Percentiles rank a stretch among this genome's conserved stretches.
Conservation (phyloP, 2,888 invertebrate genomes). For the Conops quadrifasciatus region DNA sequence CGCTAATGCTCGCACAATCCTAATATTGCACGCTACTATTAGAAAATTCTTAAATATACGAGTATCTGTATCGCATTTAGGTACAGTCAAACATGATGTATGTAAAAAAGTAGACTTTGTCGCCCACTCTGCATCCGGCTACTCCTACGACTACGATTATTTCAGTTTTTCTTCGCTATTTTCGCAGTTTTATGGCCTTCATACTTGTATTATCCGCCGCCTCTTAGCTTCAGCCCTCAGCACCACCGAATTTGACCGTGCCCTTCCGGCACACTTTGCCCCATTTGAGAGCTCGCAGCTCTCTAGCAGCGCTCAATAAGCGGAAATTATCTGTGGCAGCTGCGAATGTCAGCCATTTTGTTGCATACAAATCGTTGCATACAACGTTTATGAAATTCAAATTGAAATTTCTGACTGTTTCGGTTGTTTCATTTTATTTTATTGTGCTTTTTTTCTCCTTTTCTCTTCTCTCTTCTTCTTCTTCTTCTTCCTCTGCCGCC, state of each 20-base stretch:
- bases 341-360: conserved; percentile 3
- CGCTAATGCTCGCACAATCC: too few species aligned
- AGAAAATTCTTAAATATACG: too few species aligned
- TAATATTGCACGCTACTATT: too few species aligned
- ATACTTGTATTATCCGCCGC: background rate
- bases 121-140: too few species aligned
- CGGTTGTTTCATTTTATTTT: background rate
- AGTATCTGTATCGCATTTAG: too few species aligned
- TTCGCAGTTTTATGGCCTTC: too few species aligned
- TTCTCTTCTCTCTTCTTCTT: too few species aligned
- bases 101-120: too few species aligned
- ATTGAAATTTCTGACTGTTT: background rate
- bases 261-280: background rate
- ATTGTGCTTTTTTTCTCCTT: background rate
- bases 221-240: background rate
- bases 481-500: too few species aligned
- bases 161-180: too few species aligned
- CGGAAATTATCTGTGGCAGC: conserved; percentile 8
- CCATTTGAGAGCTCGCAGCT: background rate
- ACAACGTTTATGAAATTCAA: background rate
- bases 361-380: background rate
- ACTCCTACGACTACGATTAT: too few species aligned
- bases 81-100: too few species aligned
- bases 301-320: background rate
- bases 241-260: background rate